Percentiles rank a stretch among this genome's conserved stretches.
phyloP scores from a whole-genome alignment of 2,888 invertebrate species.

The Allophyes oxyacanthae region DNA sequence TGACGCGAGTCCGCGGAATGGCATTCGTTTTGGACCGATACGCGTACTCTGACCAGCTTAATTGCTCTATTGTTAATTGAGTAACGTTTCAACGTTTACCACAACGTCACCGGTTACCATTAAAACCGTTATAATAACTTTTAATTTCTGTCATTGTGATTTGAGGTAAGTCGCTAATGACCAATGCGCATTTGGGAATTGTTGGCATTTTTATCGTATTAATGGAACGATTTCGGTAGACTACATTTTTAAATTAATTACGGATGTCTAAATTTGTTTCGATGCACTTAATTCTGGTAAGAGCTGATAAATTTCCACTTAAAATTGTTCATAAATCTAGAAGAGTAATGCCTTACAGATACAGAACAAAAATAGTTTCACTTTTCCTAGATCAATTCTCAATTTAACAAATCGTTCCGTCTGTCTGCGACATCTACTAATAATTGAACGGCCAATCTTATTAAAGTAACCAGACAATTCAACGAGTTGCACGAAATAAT shows the following conservation, averaged over 20 bases:
- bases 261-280: no score
- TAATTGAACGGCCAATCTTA: slow-evolving; percentile 35
- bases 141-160: slow-evolving; percentile 64
- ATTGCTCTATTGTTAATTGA: slow-evolving; percentile 89
- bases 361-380: slow-evolving; percentile 1
- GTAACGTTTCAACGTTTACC: slow-evolving; percentile 84
- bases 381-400: slow-evolving; percentile 10
- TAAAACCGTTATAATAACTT: slow-evolving; percentile 73
- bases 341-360: slow-evolving; percentile 2
- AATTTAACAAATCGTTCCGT: slow-evolving; percentile 28
- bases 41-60: slow-evolving; percentile 81
- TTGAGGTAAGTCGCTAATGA: slow-evolving; percentile 39
- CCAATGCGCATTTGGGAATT: slow-evolving; percentile 5
- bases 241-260: no score
- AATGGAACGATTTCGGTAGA: no score
- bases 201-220: background rate
- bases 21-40: slow-evolving; percentile 80
- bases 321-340: slow-evolving; percentile 3
- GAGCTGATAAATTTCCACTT: background rate
- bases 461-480: slow-evolving; percentile 47
- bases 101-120: slow-evolving; percentile 76
- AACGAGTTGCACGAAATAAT: slow-evolving; percentile 50
- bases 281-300: background rate
- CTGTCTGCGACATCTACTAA: slow-evolving; percentile 26
- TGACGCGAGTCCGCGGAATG: slow-evolving; percentile 70